Evolutionary conservation across 2,797 vertebrate species (phyloP).

Genomic region (Hypotaenidia okinawae): DNA sequence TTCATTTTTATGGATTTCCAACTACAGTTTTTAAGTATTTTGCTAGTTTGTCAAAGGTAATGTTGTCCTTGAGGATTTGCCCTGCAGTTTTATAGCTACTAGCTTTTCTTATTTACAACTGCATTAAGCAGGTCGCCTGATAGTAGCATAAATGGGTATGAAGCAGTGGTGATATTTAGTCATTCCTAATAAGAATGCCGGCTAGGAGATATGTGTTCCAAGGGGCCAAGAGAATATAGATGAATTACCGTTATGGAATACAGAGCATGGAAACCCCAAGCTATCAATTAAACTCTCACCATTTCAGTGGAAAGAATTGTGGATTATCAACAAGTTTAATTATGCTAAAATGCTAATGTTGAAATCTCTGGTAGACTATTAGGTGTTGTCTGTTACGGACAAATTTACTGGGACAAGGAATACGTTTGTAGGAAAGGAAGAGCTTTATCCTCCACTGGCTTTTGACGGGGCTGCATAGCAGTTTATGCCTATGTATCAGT

Average conservation of each 20-base stretch:
- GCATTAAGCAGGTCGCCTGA: constrained; percentile 11
- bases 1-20: constrained; percentile 29
- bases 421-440: background rate
- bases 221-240: constrained; percentile 7
- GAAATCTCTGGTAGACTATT: background rate
- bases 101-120: constrained; percentile 61
- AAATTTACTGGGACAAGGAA: background rate
- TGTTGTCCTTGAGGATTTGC: constrained; percentile 51
- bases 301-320: background rate
- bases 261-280: background rate
- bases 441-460: background rate
- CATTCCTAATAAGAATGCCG: constrained; percentile 41
- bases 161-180: constrained; percentile 52
- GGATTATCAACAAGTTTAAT: constrained; percentile 17
- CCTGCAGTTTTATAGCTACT: constrained; percentile 35
- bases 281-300: background rate
- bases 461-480: background rate
- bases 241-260: background rate
- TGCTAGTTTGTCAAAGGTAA: constrained; percentile 43
- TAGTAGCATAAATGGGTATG: constrained; percentile 25
- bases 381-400: background rate
- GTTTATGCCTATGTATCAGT: background rate
- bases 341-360: constrained; percentile 9
- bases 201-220: background rate
- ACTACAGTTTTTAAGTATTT: constrained; percentile 37